phyloP scores from a whole-genome alignment of 37 sponge, comb jelly and placozoan species.

The Geodia barretti region DNA sequence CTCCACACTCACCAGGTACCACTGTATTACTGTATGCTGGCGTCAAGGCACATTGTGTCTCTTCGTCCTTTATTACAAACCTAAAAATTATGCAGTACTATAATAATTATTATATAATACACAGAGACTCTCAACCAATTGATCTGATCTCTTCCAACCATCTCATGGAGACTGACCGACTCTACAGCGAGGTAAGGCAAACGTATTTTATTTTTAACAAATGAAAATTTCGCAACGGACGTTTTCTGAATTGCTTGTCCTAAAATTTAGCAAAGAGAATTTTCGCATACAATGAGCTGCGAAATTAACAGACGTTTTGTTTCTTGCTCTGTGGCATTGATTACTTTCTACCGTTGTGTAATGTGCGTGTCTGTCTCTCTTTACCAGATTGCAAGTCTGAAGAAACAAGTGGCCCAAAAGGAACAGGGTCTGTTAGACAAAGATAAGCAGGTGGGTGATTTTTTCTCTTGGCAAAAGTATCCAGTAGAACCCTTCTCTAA shows the following conservation, averaged over 20 bases:
- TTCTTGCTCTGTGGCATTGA: no score
- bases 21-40: no score
- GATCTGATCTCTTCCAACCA: constrained; percentile 47
- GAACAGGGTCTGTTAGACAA: constrained; percentile 79
- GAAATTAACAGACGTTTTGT: no score
- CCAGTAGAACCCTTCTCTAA: no score
- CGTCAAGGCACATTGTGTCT: no score
- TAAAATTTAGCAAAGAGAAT: no score
- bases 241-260: no score
- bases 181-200: constrained; percentile 42
- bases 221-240: not conserved
- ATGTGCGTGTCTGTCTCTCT: not conserved
- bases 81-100: not conserved
- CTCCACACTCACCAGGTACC: not conserved
- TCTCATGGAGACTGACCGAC: constrained; percentile 54
- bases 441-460: constrained; percentile 68
- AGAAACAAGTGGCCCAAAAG: constrained; percentile 67
- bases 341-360: not conserved
- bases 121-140: constrained; percentile 33
- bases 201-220: not conserved
- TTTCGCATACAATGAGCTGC: no score
- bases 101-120: not conserved
- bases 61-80: not conserved
- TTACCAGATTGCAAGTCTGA: constrained; percentile 58
- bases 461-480: no score